phyloP scores from a whole-genome alignment of 2,113 vertebrate genomes.

The Egretta garzetta region DNA sequence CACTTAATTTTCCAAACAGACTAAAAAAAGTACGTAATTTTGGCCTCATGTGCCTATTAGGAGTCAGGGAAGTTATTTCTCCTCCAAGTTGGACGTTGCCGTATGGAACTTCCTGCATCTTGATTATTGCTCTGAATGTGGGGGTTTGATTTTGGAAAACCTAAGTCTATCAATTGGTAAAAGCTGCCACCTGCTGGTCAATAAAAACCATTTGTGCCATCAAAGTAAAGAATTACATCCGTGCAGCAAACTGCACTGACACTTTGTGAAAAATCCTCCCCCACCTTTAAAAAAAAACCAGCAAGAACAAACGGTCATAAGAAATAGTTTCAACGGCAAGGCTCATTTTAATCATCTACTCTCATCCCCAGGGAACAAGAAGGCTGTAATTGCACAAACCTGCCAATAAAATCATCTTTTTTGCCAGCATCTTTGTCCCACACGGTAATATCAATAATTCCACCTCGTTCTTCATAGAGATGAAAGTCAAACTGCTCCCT shows the following conservation, averaged over 20 bases:
- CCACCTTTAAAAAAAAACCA: neutral
- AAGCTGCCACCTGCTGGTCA: conserved; percentile 79
- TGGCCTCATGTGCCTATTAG: neutral
- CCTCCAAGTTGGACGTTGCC: neutral
- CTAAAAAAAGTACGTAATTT: neutral
- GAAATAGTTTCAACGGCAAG: neutral
- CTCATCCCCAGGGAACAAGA: neutral
- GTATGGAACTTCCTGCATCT: conserved; percentile 3
- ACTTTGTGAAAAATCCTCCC: neutral
- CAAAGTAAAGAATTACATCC: neutral
- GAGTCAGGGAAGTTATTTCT: neutral
- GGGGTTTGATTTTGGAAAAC: neutral
- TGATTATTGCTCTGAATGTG: neutral
- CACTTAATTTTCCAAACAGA: neutral
- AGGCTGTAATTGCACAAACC: conserved; percentile 74
- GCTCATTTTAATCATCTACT: conserved; percentile 3
- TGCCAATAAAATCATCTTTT: conserved; percentile 98
- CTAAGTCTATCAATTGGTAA: conserved; percentile 53
- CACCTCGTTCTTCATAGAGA: conserved; percentile 93
- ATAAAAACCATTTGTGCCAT: neutral
- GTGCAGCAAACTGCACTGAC: neutral
- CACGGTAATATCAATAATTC: conserved; percentile 91
- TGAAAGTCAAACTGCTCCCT: conserved; percentile 99
- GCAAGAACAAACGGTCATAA: neutral
- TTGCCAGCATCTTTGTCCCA: conserved; percentile 97